Evolutionary conservation across 1,140 invertebrate species (phyloP).

Genomic region (Stratiolaelaps scimitus): DNA sequence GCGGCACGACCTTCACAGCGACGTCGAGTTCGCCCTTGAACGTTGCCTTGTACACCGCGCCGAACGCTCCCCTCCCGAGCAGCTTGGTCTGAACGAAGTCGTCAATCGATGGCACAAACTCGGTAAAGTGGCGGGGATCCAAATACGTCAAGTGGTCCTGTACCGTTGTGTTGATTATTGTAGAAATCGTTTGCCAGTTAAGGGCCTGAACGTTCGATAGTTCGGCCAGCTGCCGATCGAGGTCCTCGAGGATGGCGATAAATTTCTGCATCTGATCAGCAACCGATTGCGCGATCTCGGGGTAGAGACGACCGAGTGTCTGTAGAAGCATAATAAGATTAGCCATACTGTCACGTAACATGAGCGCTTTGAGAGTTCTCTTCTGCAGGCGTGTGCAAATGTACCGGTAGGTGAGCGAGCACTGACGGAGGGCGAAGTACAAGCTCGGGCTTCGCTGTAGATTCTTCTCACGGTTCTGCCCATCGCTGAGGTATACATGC

Average conservation of each 20-base stretch:
- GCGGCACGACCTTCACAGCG: conserved; percentile 5
- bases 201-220: not conserved
- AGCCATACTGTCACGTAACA: not conserved
- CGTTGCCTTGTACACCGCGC: conserved; percentile 2
- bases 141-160: not conserved
- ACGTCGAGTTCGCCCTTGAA: conserved; percentile 5
- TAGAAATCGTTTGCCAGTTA: not conserved
- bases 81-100: not conserved
- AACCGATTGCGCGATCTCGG: not conserved
- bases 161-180: not conserved
- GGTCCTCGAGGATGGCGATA: conserved; percentile 17
- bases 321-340: not conserved
- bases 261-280: not conserved
- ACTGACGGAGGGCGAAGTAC: not conserved
- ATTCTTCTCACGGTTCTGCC: not conserved
- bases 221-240: conserved; percentile 23
- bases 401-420: not conserved
- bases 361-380: not conserved
- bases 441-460: not conserved
- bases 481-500: not conserved
- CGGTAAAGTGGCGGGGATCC: not conserved
- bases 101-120: not conserved
- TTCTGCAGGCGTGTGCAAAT: not conserved
- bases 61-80: not conserved
- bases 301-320: not conserved